Conservation (phyloP, 1,140 invertebrate species). For the Rhagoletis pomonella region DNA sequence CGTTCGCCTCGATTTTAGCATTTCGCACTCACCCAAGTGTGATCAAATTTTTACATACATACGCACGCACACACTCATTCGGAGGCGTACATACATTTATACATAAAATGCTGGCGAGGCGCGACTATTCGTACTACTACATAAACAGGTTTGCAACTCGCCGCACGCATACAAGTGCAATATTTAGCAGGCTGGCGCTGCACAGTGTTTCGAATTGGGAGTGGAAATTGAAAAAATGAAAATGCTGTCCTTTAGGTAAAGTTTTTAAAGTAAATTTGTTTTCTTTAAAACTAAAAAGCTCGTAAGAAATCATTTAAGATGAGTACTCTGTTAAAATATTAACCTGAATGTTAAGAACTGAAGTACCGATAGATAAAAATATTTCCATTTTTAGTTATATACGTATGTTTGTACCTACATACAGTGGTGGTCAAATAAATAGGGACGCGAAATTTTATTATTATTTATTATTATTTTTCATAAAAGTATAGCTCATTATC, state of each 20-base stretch:
- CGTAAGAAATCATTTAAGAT: no score
- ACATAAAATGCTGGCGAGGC: not conserved
- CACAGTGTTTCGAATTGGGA: slow-evolving; percentile 8
- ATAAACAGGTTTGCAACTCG: not conserved
- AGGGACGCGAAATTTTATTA: no score
- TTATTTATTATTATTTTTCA: no score
- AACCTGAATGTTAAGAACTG: no score
- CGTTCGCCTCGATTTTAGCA: slow-evolving; percentile 28
- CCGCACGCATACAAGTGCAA: not conserved
- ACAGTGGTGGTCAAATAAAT: no score
- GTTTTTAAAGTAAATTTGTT: not conserved
- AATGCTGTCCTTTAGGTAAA: not conserved
- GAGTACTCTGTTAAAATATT: no score
- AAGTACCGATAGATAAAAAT: no score
- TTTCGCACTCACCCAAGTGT: not conserved
- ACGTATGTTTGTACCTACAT: no score
- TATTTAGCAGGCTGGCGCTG: slow-evolving; percentile 30
- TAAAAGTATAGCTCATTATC: no score
- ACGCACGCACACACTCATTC: not conserved
- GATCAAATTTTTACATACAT: slow-evolving; percentile 1
- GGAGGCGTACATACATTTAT: not conserved
- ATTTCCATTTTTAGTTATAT: no score
- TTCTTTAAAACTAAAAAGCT: no score
- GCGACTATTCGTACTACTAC: slow-evolving; percentile 9
- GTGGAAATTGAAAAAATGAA: no score